Evolutionary conservation across 2,113 vertebrate species (phyloP), one percentile per base, ranked within the genome.

Genomic region (Caracal caracal): DNA sequence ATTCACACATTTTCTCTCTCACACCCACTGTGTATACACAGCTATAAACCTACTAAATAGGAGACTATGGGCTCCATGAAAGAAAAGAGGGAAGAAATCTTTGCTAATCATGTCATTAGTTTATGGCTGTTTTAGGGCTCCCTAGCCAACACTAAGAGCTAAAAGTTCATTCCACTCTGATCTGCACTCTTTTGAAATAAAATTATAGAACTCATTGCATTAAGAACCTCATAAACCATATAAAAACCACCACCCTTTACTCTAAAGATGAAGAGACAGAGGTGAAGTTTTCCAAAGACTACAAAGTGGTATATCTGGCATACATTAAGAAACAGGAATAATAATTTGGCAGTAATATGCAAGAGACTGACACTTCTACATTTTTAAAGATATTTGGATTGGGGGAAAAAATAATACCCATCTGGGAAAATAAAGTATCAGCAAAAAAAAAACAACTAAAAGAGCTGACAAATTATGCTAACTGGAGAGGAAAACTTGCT

Each of bases 401-500:
- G 9, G 87, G 26, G 37, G 19, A 66, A 84, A 78, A 65, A 17
- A 7, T 6, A 85, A 7, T 82, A 53, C 6, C 37, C 66, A 86
- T 37, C 49, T 10, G 5, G 61, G 47, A 59, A 66, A 96, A 96
- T 70, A 89, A 73, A 94, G 22, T 17, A 68, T 12, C 73, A 78
- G 47, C 20, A 90, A 9, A 28, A 43, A 43, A 63, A 71, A 97
- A 81, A 86, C 40, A 56, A 80, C 3, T 65, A 47, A 84, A 93
- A 63, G 4, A 85, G 61, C 0, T 96, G 88, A 95, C 51, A 86
- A 97, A 35, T 43, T 43, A 43, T 47, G 26, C 35, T 16, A 90
- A 81, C 13, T 30, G 28, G 40, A 96, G 33, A 97, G 85, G 79
- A 97, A 97, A 96, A 90, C 2, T 1, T 43, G 65, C 24, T 93